phyloP scores from a whole-genome alignment of 2,113 vertebrate genomes.

The Burhinus oedicnemus region DNA sequence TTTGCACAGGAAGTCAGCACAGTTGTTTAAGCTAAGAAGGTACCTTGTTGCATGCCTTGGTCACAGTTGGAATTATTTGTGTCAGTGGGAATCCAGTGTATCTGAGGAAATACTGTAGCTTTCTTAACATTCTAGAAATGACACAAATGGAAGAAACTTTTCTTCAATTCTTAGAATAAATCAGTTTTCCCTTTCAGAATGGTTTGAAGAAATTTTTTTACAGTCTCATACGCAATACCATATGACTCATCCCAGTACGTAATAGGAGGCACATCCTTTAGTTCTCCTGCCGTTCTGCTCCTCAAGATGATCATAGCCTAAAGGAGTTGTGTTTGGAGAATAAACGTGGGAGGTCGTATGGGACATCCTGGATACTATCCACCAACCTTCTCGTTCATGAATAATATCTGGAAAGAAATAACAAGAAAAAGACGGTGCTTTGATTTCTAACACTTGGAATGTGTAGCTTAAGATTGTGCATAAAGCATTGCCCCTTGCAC shows the following conservation, averaged over 20 bases:
- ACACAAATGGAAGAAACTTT: neutral
- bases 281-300: neutral
- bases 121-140: neutral
- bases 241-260: neutral
- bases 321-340: neutral
- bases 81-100: neutral
- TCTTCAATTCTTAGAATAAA: neutral
- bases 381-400: neutral
- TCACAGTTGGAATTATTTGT: conserved; percentile 1
- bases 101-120: neutral
- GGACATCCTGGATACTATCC: neutral
- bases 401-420: neutral
- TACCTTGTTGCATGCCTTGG: neutral
- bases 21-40: neutral
- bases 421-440: neutral
- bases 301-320: neutral
- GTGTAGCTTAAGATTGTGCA: neutral
- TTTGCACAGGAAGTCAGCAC: conserved; percentile 4
- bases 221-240: neutral
- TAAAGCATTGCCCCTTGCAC: neutral
- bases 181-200: neutral
- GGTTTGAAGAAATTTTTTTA: neutral
- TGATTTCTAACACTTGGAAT: neutral
- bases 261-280: neutral
- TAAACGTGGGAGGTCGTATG: rapidly evolving